Evolutionary conservation across 2,113 vertebrate species (phyloP), one percentile per base, ranked within the genome.

Genomic region (Sardina pilchardus): DNA sequence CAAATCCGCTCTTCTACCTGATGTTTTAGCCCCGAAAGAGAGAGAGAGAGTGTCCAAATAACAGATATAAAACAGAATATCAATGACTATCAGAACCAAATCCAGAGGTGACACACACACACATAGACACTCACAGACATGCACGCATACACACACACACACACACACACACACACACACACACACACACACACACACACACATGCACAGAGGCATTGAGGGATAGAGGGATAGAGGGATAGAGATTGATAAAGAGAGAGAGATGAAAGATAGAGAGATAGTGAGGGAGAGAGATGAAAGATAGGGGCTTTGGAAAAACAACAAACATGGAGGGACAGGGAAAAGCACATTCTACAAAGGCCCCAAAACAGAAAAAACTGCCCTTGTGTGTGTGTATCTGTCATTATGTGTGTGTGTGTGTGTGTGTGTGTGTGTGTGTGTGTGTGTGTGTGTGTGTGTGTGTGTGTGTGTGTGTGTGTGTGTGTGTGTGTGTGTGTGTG

Each of bases 211-310:
- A 67, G n/a, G 9, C n/a, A 67, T 12, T 4, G 6, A 71, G n/a
- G 7, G 59, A 50, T 3, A 1, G 48, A 17, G 48, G 48, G 0
- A 19, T 19, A 17, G 9, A 50, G 48, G 16, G 48, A 85, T 91
- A 88, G 89, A 90, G 88, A 92, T 85, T 82, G 82, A 87, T 26
- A 84, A 43, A 90, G 1, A 84, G 42, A 75, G 86, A 50, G 75
- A 63, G 81, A 89, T 88, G 53, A 43, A 43, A 81, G 6, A 39
- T 6, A 39, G 78, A 43, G 34, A 39, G 16, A 81, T 6, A 81
- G 78, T 42, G 78, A 43, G 34, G 34, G 30, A 39, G 34, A 43
- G 14, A 81, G 34, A 81, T 39, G 43, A 45, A 59, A 59, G 53
- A 59, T 53, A 53, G 17, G 50, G 50, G 45, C 12, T 21, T 59